Evolutionary conservation across 2,113 vertebrate genomes (phyloP), one percentile per base, ranked within the genome.

Genomic region (Vulpes lagopus): DNA sequence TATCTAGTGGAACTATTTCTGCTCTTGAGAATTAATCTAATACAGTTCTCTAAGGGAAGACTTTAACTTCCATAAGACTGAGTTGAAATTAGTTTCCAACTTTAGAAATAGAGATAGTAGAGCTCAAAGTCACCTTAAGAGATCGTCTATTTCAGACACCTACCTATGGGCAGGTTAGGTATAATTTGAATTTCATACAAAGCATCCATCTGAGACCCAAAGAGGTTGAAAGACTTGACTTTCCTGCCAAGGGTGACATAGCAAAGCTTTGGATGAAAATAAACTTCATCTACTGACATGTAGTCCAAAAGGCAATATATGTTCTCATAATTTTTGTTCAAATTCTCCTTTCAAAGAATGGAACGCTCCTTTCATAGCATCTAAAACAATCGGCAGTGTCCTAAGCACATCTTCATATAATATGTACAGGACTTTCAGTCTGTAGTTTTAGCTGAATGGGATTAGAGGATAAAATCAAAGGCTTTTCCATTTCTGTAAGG

Each of bases 1-100:
- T 91, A 62, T 85, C 32, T 19, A 87, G n/a, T 83, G 59, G 12
- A 5, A 43, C 16, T 65, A 35, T 83, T 85, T 78, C 55, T 92
- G n/a, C 62, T 38, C 25, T 17, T 74, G 64, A 82, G 16, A 81
- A 71, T 83, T 87, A 57, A 86, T 82, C 32, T 89, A 89, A 51
- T 92, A 51, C 3, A 51, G 6, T 92, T 82, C 27, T 90, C 57
- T 76, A 49, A 88, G 23, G 12, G 10, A 51, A 83, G 82, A 11
- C 73, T 97, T 83, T 83, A 88, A 87, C 73, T 94, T 90, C 16
- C 88, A 11, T 49, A 76, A 91, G 78, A 67, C 15, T 16, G 19
- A 57, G 9, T 87, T 35, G 94, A 69, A 53, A 76, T 81, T 93
- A 74, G 59, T 80, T 96, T 76, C 65, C 22, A 84, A 80, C n/a